Evolutionary conservation across 1,140 invertebrate species (phyloP).

Genomic region (Andrena cerasifolii): DNA sequence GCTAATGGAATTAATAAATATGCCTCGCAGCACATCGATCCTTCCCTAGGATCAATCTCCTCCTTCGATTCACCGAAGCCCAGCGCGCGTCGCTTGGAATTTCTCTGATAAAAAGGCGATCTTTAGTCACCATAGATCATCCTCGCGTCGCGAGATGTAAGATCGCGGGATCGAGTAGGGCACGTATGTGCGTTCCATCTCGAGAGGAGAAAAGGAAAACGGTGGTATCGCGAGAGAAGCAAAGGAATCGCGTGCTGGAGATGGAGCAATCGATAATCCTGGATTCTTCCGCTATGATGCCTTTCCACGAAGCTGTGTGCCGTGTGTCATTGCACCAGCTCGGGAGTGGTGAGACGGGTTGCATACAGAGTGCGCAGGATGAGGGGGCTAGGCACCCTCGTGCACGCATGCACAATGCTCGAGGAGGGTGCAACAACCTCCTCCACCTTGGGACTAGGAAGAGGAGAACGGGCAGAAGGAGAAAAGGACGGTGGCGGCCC

Average conservation of each 20-base stretch:
- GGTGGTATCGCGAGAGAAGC: background rate
- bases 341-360: constrained; percentile 37
- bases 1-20: constrained; percentile 34
- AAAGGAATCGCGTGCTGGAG: background rate
- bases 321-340: constrained; percentile 30
- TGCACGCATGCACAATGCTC: constrained; percentile 56
- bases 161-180: too few species aligned
- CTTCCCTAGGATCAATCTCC: too few species aligned
- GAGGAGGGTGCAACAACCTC: constrained; percentile 64
- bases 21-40: background rate
- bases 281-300: constrained; percentile 36
- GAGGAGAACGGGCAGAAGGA: constrained; percentile 44
- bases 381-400: constrained; percentile 57
- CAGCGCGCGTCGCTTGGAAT: too few species aligned
- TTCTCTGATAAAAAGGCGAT: too few species aligned
- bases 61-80: too few species aligned
- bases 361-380: constrained; percentile 48
- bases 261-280: constrained; percentile 40
- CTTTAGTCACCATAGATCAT: too few species aligned
- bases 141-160: too few species aligned
- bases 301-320: constrained; percentile 40
- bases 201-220: background rate
- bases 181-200: background rate
- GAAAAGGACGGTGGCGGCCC: constrained; percentile 21
- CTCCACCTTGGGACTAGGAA: constrained; percentile 52